phyloP scores from a whole-genome alignment of 2,113 vertebrate genomes.

The Corydoras maculifer region DNA sequence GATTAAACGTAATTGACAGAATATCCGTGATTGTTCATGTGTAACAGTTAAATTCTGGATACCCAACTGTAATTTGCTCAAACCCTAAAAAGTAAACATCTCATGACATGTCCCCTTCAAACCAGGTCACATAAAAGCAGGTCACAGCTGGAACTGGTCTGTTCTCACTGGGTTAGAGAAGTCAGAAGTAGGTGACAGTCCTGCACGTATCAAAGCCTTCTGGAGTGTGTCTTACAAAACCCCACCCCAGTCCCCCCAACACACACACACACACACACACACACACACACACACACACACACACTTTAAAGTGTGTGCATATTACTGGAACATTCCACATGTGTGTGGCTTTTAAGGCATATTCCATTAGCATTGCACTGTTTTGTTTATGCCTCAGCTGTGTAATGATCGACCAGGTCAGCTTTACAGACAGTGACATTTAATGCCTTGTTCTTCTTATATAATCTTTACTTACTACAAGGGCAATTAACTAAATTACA shows the following conservation, averaged over 20 bases:
- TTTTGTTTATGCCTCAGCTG: slow-evolving; percentile 37
- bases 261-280: not conserved
- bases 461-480: too few relatives aligned
- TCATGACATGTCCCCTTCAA: not conserved
- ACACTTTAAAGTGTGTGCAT: not conserved
- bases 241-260: too few relatives aligned
- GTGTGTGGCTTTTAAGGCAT: slow-evolving; percentile 20
- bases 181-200: slow-evolving; percentile 26
- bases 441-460: too few relatives aligned
- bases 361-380: slow-evolving; percentile 41
- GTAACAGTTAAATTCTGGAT: too few relatives aligned
- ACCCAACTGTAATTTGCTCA: too few relatives aligned
- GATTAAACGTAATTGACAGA: too few relatives aligned
- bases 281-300: not conserved
- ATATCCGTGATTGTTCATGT: too few relatives aligned
- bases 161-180: slow-evolving; percentile 18
- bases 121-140: slow-evolving; percentile 5
- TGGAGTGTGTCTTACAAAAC: not conserved
- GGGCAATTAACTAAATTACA: too few relatives aligned
- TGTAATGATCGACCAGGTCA: slow-evolving; percentile 18
- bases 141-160: slow-evolving; percentile 2
- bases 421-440: not conserved
- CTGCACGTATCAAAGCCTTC: slow-evolving; percentile 36
- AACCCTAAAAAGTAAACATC: too few relatives aligned
- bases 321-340: slow-evolving; percentile 43